These are phyloP conservation scores for Cuniculus paca DNA, from an alignment of 2,797 vertebrate genomes.

Conservation along the genomic window DNA sequence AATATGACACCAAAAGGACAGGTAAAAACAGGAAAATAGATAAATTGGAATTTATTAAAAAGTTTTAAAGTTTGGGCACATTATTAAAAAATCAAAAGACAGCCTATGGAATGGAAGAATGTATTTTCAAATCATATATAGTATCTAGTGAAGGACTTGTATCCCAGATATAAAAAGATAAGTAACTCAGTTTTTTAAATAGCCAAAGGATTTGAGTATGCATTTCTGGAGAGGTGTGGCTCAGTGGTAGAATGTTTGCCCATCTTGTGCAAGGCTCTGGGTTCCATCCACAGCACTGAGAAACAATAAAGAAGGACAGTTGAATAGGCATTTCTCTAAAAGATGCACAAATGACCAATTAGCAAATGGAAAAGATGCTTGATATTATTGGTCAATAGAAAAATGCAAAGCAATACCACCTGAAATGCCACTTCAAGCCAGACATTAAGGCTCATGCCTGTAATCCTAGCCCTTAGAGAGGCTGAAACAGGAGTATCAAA, in stretches of 20 bases:
- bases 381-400: neutral
- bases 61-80: neutral
- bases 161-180: neutral
- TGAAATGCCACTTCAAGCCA: neutral
- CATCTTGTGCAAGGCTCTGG: neutral
- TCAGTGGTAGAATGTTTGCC: neutral
- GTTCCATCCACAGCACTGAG: neutral
- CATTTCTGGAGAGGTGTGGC: neutral
- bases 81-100: conserved; percentile 37
- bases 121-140: neutral
- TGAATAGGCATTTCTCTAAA: neutral
- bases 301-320: neutral
- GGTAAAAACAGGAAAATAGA: neutral
- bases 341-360: neutral
- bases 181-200: neutral
- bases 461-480: neutral
- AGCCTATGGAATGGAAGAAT: neutral
- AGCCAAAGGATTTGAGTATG: neutral
- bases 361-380: conserved; percentile 12
- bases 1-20: neutral
- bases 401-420: neutral
- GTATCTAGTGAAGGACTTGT: neutral
- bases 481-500: neutral
- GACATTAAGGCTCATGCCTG: neutral
- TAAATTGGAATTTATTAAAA: neutral